A percentile compares a stretch with the other conserved stretches of the same genome.
Evolutionary conservation across 2,888 invertebrate species (phyloP).

Genomic region (Cryptocephalus moraei): DNA sequence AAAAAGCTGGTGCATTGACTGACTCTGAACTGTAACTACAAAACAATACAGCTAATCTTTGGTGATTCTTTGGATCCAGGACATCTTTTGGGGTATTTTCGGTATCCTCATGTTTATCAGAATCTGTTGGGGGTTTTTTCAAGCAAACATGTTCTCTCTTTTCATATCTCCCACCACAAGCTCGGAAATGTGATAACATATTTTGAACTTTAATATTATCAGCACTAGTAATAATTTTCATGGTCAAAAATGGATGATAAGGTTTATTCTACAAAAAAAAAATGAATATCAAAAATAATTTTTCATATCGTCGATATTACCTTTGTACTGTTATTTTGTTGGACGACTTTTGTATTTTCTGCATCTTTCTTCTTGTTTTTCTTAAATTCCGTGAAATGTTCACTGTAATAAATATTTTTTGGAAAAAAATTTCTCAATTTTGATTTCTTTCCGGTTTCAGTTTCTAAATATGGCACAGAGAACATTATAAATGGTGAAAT

Average conservation of each 20-base stretch:
- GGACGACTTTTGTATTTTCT: conserved; percentile 8
- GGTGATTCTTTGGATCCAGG: conserved; percentile 71
- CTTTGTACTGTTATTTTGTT: no score
- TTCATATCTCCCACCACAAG: conserved; percentile 63
- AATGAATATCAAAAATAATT: no score
- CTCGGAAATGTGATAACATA: conserved; percentile 74
- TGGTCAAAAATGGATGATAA: conserved; percentile 62
- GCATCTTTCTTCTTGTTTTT: conserved; percentile 22
- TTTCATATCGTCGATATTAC: no score
- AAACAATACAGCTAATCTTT: conserved; percentile 78
- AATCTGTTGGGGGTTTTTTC: conserved; percentile 19
- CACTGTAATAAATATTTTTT: conserved; percentile 61
- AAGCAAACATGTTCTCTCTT: conserved; percentile 26
- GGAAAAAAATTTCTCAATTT: conserved; percentile 62
- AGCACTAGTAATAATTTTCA: conserved; percentile 55
- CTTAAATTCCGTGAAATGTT: conserved; percentile 37
- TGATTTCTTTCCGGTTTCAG: conserved; percentile 70
- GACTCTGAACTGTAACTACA: conserved; percentile 75
- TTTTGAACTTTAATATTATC: conserved; percentile 59
- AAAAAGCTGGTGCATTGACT: conserved; percentile 74
- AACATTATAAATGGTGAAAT: conserved; percentile 81
- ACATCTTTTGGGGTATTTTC: conserved; percentile 46
- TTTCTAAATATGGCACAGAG: conserved; percentile 79
- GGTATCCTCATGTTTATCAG: conserved; percentile 15
- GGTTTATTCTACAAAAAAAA: conserved; percentile 24